These are phyloP conservation scores for Campoletis raptor DNA, from an alignment of 2,888 invertebrate species.

Conservation along the genomic window DNA sequence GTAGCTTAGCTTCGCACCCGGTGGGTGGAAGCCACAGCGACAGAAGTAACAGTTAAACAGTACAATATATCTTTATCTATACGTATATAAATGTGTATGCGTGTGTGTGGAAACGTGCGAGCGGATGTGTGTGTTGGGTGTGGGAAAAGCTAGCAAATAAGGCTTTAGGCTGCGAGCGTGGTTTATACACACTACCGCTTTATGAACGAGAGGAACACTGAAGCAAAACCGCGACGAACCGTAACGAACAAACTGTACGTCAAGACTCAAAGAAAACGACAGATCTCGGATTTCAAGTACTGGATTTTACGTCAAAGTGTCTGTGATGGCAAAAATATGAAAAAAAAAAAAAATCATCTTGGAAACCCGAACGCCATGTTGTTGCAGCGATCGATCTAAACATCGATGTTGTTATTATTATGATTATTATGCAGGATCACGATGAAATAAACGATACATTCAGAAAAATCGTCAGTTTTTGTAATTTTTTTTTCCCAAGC, in stretches of 20 bases:
- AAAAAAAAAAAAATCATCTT: not conserved
- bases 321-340: not conserved
- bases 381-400: not conserved
- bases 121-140: not conserved
- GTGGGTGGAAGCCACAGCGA: slow-evolving; percentile 63
- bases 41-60: slow-evolving; percentile 38
- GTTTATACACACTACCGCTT: not conserved
- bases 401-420: not conserved
- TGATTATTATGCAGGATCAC: not conserved
- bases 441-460: not conserved
- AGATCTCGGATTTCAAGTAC: slow-evolving; percentile 29
- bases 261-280: slow-evolving; percentile 11
- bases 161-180: not conserved
- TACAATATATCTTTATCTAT: slow-evolving; percentile 24
- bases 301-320: slow-evolving; percentile 2
- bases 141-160: not conserved
- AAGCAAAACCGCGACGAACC: slow-evolving; percentile 36
- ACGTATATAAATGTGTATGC: not conserved
- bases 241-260: slow-evolving; percentile 26
- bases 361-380: slow-evolving; percentile 4
- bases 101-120: slow-evolving; percentile 5
- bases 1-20: slow-evolving; percentile 17
- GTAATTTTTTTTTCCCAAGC: not conserved
- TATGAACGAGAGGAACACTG: slow-evolving; percentile 52
- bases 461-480: slow-evolving; percentile 1